These are phyloP conservation scores for Marronus borbonicus DNA, from an alignment of 2,888 invertebrate species.

Conservation along the genomic window DNA sequence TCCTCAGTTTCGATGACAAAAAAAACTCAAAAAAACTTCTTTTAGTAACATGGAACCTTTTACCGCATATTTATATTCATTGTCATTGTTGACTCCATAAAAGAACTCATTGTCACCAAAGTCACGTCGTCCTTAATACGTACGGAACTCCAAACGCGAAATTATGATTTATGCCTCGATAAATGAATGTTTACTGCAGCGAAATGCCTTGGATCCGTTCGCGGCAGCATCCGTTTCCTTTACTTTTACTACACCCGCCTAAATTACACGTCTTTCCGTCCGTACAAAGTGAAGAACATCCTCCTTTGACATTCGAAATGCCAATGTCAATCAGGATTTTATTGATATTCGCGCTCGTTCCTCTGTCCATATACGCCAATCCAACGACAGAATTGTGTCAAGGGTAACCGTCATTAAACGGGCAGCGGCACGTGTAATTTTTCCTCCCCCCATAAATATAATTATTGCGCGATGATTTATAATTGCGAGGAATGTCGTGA, in stretches of 20 bases:
- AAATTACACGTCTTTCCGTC: not conserved
- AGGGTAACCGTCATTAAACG: conserved; percentile 31
- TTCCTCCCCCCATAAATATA: not conserved
- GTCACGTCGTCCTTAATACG: not conserved
- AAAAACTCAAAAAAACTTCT: too few species aligned
- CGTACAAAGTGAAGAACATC: not conserved
- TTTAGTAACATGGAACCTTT: too few species aligned
- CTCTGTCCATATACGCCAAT: not conserved
- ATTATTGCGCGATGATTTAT: conserved; percentile 20
- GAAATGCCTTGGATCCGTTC: conserved; percentile 25
- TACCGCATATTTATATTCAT: too few species aligned
- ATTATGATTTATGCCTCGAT: conserved; percentile 11
- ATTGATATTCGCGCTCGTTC: conserved; percentile 1
- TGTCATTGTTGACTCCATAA: not conserved
- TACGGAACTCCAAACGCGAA: not conserved
- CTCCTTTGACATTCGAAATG: conserved; percentile 30
- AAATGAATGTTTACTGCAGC: not conserved
- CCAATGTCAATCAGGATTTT: conserved; percentile 30
- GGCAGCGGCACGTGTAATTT: conserved; percentile 33
- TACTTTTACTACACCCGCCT: not conserved
- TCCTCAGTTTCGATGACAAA: too few species aligned
- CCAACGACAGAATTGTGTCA: conserved; percentile 20
- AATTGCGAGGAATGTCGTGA: conserved; percentile 40
- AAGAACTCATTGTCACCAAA: conserved; percentile 5
- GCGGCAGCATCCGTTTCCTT: not conserved